Conservation (phyloP, 2,113 vertebrate species). For the Nothoprocta pentlandii region DNA sequence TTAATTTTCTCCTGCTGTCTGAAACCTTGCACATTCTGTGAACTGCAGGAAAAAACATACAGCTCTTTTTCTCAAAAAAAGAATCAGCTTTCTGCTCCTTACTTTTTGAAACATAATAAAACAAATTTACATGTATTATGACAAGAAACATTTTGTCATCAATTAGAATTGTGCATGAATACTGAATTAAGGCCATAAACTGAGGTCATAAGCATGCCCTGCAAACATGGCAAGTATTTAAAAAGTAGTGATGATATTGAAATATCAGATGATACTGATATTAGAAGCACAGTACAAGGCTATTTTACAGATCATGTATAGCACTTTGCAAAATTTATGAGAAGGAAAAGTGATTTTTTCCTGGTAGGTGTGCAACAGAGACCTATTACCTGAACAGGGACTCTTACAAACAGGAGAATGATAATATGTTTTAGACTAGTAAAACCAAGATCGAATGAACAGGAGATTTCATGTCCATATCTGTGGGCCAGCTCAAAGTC, state of each 20-base stretch:
- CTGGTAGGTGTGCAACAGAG: accelerated
- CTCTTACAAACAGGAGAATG: neutral
- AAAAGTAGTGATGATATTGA: neutral
- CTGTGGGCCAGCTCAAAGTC: neutral
- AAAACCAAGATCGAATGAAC: neutral
- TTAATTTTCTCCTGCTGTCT: neutral
- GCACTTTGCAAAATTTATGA: neutral
- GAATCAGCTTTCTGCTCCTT: neutral
- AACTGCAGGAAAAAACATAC: neutral
- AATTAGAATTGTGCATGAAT: neutral
- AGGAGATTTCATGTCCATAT: neutral
- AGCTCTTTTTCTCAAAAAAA: neutral
- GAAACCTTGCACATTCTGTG: accelerated
- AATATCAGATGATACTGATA: neutral
- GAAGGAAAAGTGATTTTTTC: neutral
- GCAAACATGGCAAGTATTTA: neutral
- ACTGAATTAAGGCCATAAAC: neutral
- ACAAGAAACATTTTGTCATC: neutral
- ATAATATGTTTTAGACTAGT: neutral
- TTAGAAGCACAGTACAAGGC: neutral
- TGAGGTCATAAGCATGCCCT: neutral
- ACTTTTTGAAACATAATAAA: neutral
- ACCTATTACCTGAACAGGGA: neutral
- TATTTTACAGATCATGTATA: neutral
- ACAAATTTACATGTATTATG: neutral